phyloP scores from a whole-genome alignment of 64 coral and sea anemone species.

The Hydrozoanthus tunicans region DNA sequence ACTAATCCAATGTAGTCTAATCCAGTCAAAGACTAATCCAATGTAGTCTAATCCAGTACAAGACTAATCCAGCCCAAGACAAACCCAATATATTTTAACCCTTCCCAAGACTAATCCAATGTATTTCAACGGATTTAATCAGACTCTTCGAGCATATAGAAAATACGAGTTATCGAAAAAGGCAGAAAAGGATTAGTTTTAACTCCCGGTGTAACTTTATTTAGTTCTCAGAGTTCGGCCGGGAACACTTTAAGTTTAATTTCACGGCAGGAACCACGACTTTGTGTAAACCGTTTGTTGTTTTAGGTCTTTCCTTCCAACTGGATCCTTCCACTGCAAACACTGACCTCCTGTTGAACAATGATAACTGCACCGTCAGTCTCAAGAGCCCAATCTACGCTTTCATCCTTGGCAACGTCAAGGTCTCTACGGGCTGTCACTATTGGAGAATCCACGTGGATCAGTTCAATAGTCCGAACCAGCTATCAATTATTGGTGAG shows the following conservation, averaged over 20 bases:
- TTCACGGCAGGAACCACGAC: neutral
- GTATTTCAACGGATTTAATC: too few relatives aligned
- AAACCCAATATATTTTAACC: too few relatives aligned
- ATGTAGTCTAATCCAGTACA: too few relatives aligned
- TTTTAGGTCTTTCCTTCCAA: constrained; percentile 77
- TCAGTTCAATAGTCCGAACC: constrained; percentile 86
- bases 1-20: too few relatives aligned
- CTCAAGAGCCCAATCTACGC: constrained; percentile 89
- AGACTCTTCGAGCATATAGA: too few relatives aligned
- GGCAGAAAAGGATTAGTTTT: too few relatives aligned
- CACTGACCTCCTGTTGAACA: constrained; percentile 66
- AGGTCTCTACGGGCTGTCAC: constrained; percentile 78
- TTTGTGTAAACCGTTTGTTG: neutral
- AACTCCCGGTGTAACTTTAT: too few relatives aligned
- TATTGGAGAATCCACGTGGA: constrained; percentile 93
- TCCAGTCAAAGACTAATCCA: too few relatives aligned
- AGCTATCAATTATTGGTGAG: constrained; percentile 85
- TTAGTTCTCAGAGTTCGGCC: too few relatives aligned
- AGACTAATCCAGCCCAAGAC: too few relatives aligned
- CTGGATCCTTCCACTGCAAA: constrained; percentile 84
- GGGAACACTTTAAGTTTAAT: neutral
- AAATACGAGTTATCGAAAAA: neutral
- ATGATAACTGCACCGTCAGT: constrained; percentile 77
- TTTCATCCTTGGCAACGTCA: constrained; percentile 83
- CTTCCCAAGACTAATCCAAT: too few relatives aligned